Conservation (phyloP, 2,888 invertebrate species). For the Dastarcus helophoroides region DNA sequence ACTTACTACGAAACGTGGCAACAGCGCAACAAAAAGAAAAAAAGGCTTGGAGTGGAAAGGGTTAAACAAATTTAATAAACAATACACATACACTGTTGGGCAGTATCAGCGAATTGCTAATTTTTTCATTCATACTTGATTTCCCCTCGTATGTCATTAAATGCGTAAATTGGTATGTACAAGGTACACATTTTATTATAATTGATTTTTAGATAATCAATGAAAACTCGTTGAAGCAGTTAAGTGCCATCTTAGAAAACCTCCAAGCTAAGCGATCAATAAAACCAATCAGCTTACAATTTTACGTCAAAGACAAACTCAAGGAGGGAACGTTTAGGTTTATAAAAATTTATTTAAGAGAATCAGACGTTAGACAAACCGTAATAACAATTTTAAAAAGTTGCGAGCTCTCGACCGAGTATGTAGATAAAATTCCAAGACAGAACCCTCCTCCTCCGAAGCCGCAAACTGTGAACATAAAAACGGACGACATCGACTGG, state of each 20-base stretch:
- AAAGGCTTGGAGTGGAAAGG: too few species aligned
- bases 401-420: slow-evolving; percentile 78
- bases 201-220: slow-evolving; percentile 58
- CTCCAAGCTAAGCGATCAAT: slow-evolving; percentile 54
- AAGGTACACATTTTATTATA: slow-evolving; percentile 45
- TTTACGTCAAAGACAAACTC: slow-evolving; percentile 59
- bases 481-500: slow-evolving; percentile 27
- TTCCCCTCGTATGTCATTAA: too few species aligned
- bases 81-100: too few species aligned
- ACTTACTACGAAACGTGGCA: too few species aligned
- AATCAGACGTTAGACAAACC: slow-evolving; percentile 56
- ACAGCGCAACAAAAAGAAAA: too few species aligned
- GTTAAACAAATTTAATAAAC: too few species aligned
- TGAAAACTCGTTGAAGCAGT: slow-evolving; percentile 78
- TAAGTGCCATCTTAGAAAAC: slow-evolving; percentile 75
- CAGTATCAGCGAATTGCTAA: too few species aligned
- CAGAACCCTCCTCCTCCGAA: slow-evolving; percentile 23
- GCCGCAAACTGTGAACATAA: slow-evolving; percentile 11
- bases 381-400: slow-evolving; percentile 66
- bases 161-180: too few species aligned
- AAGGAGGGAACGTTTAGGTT: slow-evolving; percentile 51
- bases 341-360: slow-evolving; percentile 61
- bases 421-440: slow-evolving; percentile 61
- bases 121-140: too few species aligned
- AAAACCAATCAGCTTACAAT: slow-evolving; percentile 55